phyloP scores from a whole-genome alignment of 2,888 invertebrate species.

The Drosophila gaucha region DNA sequence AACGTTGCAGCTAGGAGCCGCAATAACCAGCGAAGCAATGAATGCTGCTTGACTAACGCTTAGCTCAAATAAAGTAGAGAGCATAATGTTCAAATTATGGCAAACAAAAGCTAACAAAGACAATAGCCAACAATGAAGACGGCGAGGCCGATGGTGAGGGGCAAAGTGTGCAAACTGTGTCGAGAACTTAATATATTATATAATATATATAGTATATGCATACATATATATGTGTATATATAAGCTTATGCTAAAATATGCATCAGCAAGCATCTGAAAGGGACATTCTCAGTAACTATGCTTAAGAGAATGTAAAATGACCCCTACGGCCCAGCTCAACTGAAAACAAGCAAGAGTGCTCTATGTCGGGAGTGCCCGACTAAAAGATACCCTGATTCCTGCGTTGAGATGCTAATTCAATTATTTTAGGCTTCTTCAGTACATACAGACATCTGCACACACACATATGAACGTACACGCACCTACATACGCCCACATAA shows the following conservation, averaged over 20 bases:
- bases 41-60: slow-evolving; percentile 11
- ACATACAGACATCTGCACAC: background rate
- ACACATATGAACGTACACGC: background rate
- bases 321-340: slow-evolving; percentile 32
- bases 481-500: background rate
- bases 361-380: background rate
- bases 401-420: background rate
- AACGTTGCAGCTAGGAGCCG: slow-evolving; percentile 25
- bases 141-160: background rate
- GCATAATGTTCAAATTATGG: slow-evolving; percentile 57
- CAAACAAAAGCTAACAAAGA: slow-evolving; percentile 43
- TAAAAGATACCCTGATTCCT: background rate
- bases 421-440: no score
- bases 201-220: slow-evolving; percentile 7
- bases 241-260: slow-evolving; percentile 67
- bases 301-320: slow-evolving; percentile 40
- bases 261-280: slow-evolving; percentile 50
- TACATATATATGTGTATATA: slow-evolving; percentile 7
- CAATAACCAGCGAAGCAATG: slow-evolving; percentile 22
- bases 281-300: slow-evolving; percentile 35
- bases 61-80: slow-evolving; percentile 35
- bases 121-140: slow-evolving; percentile 31
- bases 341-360: slow-evolving; percentile 1
- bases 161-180: slow-evolving; percentile 41
- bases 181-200: slow-evolving; percentile 36